Evolutionary conservation across 2,797 vertebrate genomes (phyloP).

Genomic region (Moxostoma hubbsi): DNA sequence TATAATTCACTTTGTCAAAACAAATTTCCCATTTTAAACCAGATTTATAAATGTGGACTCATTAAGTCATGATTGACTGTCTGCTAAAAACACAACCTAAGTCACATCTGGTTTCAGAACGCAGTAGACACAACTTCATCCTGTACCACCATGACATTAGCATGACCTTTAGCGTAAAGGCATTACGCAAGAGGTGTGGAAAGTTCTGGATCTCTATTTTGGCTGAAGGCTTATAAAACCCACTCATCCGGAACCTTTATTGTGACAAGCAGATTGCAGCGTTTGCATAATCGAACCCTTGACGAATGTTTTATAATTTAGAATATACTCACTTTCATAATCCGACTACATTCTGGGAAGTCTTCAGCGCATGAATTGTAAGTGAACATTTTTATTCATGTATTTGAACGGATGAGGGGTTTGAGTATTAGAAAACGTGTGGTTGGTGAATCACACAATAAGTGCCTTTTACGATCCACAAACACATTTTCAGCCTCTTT

Average conservation of each 20-base stretch:
- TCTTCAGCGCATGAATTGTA: slow-evolving; percentile 31
- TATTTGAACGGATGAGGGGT: slow-evolving; percentile 6
- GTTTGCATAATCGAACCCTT: slow-evolving; percentile 69
- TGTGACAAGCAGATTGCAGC: slow-evolving; percentile 77
- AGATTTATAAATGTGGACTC: no score
- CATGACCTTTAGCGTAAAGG: slow-evolving; percentile 64
- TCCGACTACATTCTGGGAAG: slow-evolving; percentile 24
- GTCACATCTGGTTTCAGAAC: slow-evolving; percentile 21
- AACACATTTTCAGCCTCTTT: not conserved
- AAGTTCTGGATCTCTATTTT: slow-evolving; percentile 72
- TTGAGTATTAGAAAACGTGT: not conserved
- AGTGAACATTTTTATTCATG: slow-evolving; percentile 6
- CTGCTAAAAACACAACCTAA: not conserved
- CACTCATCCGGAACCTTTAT: slow-evolving; percentile 73
- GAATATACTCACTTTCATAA: slow-evolving; percentile 64
- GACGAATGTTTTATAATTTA: slow-evolving; percentile 61
- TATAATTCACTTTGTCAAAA: no score
- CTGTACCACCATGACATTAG: no score
- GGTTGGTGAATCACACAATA: slow-evolving; percentile 7
- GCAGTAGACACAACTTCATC: slow-evolving; percentile 48
- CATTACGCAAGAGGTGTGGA: slow-evolving; percentile 66
- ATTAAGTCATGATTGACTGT: not conserved
- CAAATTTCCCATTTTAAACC: no score
- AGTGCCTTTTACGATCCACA: slow-evolving; percentile 26
- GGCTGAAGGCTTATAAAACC: slow-evolving; percentile 72